These are phyloP conservation scores for Drosophila ercepeae DNA, from an alignment of 1,140 invertebrate genomes.

Conservation along the genomic window DNA sequence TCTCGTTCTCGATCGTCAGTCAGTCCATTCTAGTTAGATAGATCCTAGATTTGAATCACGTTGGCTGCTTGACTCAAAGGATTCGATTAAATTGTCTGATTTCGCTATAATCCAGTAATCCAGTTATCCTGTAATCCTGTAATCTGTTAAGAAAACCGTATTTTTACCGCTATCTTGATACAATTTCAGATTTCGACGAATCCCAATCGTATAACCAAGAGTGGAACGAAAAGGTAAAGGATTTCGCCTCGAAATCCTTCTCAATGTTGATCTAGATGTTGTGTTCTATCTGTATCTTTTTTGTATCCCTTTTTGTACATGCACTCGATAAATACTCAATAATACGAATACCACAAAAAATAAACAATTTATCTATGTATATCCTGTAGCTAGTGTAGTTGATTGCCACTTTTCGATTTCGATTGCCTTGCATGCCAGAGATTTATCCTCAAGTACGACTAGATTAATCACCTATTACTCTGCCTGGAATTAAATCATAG, in stretches of 20 bases:
- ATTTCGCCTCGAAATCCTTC: conserved; percentile 67
- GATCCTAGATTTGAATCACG: conserved; percentile 43
- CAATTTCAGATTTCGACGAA: conserved; percentile 84
- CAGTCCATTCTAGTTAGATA: conserved; percentile 47
- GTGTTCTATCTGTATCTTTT: conserved; percentile 27
- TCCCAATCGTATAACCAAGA: conserved; percentile 82
- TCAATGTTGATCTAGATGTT: conserved; percentile 51
- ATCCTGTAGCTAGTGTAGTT: conserved; percentile 66
- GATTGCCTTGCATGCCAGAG: conserved; percentile 58
- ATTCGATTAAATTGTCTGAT: conserved; percentile 37
- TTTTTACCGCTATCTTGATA: conserved; percentile 60
- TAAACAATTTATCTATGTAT: conserved; percentile 23
- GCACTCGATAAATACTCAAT: conserved; percentile 43
- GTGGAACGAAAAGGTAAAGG: conserved; percentile 84
- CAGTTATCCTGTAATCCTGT: no score
- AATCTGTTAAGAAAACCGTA: conserved; percentile 19
- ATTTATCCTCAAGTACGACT: conserved; percentile 42
- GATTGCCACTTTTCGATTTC: conserved; percentile 33
- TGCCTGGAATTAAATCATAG: not conserved
- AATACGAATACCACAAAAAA: not conserved
- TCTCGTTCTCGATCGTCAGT: conserved; percentile 22
- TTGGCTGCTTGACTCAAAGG: conserved; percentile 43
- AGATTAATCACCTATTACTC: not conserved
- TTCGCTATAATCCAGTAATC: conserved; percentile 5
- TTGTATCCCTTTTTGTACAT: conserved; percentile 27